These are phyloP conservation scores for Anastatus disparis DNA, from an alignment of 1,140 invertebrate species.

Conservation along the genomic window DNA sequence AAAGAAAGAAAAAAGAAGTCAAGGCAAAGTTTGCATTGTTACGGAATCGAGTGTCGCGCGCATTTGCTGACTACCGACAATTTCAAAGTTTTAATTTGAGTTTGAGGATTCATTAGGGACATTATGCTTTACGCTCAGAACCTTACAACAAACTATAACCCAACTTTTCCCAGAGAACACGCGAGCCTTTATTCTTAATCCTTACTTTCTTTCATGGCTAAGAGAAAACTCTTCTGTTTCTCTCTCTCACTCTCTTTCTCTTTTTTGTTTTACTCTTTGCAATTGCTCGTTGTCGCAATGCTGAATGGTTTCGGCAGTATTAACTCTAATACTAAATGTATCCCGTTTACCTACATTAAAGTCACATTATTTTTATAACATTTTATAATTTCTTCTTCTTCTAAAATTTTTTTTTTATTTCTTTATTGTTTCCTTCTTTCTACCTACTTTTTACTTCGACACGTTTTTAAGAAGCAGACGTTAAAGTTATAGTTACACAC, in stretches of 20 bases:
- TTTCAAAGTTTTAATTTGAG: conserved; percentile 64
- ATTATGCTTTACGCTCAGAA: conserved; percentile 49
- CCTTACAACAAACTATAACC: too few relatives aligned
- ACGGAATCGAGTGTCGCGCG: conserved; percentile 62
- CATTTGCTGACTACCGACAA: conserved; percentile 57
- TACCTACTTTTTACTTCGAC: not conserved
- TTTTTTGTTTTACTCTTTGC: too few relatives aligned
- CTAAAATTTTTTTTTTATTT: not conserved
- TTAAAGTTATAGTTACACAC: too few relatives aligned
- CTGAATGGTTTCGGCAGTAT: too few relatives aligned
- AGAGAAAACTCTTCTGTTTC: too few relatives aligned
- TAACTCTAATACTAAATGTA: not conserved
- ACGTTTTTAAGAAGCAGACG: too few relatives aligned
- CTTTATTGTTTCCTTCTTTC: conserved; percentile 7
- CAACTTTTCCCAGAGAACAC: too few relatives aligned
- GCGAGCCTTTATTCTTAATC: too few relatives aligned
- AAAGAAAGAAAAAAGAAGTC: too few relatives aligned
- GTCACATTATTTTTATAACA: not conserved
- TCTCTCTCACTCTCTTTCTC: not conserved
- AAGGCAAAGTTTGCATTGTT: conserved; percentile 61
- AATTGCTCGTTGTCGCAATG: too few relatives aligned
- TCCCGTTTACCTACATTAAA: conserved; percentile 31
- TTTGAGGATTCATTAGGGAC: conserved; percentile 63
- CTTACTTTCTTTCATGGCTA: too few relatives aligned
- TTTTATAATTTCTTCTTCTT: not conserved